Evolutionary conservation across 2,888 invertebrate genomes (phyloP), one percentile per base, ranked within the genome.

Genomic region (Rosalia funebris): DNA sequence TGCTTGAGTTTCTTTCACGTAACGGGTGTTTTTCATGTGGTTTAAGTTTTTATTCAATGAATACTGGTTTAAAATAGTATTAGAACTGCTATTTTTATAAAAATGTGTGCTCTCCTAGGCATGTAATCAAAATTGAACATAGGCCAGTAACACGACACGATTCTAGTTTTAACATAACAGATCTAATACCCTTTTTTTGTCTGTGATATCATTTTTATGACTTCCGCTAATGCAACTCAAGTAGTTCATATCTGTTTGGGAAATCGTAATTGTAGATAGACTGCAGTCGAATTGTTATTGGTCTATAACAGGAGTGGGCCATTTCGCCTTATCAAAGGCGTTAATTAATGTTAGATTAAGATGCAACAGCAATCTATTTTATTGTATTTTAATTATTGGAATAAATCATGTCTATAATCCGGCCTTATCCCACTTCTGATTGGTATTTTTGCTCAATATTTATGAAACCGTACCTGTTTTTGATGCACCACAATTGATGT

Each of bases 31-130:
- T 34, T 34, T 34, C 11, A 34, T 34, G 34, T 5, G 25, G 3
- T 34, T 5, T n/a, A 2, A 34, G 10, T 34, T 7, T 25, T n/a
- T 34, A 34, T 34, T n/a, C 34, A 7, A 7, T 3, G 25, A 7
- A 34, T 25, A 3, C 3, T 25, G 3, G 25, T 25, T 25, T 1
- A 36, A 20, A 11, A 46, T 11, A 41, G 39, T 41, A 39, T 25
- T 39, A 39, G 25, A 39, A 12, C 41, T 32, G 53, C 42, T 53
- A 53, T 53, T 53, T 53, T 53, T 53, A 12, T 53, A 53, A 32
- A 41, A 53, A 53, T 32, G 42, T 53, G 17, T 32, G 53, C 39
- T 47, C 34, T 1, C 12, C 4, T 36, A 44, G 34, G 48, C 12
- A 41, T 12, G 10, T 37, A 36, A 10, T 12, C n/a, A 25, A 41